phyloP scores from a whole-genome alignment of 2,797 vertebrate genomes.

The Dryobates pubescens region DNA sequence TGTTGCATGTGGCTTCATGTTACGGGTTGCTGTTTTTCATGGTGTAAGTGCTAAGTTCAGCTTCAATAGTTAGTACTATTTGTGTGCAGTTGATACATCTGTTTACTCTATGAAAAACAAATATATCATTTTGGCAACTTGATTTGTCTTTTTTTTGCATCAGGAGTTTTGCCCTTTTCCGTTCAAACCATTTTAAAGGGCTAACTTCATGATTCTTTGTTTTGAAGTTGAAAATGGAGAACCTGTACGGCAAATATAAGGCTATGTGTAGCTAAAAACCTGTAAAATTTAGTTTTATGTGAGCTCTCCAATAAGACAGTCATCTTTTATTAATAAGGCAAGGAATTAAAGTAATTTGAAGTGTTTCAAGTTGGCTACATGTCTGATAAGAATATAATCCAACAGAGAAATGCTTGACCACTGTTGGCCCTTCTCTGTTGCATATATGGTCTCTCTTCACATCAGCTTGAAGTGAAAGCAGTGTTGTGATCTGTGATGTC shows the following conservation, averaged over 20 bases:
- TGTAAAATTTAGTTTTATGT: neutral
- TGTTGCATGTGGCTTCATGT: neutral
- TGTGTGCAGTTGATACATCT: neutral
- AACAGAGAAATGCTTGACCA: neutral
- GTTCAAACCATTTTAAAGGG: neutral
- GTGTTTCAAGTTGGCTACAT: neutral
- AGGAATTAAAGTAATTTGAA: neutral
- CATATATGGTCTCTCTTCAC: fast-evolving
- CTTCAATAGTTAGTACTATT: fast-evolving
- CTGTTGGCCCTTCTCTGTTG: neutral
- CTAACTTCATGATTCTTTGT: neutral
- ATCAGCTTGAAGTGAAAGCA: neutral
- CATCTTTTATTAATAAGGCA: neutral
- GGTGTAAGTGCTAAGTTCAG: neutral
- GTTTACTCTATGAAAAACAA: neutral
- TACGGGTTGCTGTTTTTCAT: neutral
- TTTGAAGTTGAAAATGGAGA: neutral
- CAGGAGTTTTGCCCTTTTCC: neutral
- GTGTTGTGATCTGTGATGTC: neutral
- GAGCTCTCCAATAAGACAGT: neutral
- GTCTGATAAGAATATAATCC: neutral
- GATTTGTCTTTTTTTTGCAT: neutral
- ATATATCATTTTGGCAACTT: neutral
- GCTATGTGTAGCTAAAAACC: neutral
- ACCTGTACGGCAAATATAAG: neutral